Evolutionary conservation across 1,140 invertebrate species (phyloP), one percentile per base, ranked within the genome.

Genomic region (Rhopalosiphum maidis): DNA sequence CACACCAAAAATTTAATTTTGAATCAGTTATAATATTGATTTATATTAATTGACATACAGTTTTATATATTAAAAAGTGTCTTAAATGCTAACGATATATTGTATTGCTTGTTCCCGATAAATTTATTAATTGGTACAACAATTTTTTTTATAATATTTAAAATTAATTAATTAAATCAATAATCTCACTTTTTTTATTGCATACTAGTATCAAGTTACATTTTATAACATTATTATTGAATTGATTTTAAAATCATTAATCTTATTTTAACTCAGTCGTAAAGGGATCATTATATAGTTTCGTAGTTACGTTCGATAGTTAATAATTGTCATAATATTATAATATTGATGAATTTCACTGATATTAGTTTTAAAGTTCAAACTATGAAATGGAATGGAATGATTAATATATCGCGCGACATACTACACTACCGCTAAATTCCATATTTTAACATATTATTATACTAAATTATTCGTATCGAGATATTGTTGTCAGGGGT

Each of bases 1-100:
- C 37, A 83, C 23, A 86, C 22, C 25, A 86, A 86, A 55, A 41
- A 55, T 41, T 41, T 55, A 55, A 55, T 90, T 90, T 90, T 23
- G 23, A 30, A 90, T 90, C 35, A 55, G 37, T 89, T 89, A 54
- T 55, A 7, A 11, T 55, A 55, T 89, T 89, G n/a, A 89, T 89
- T 60, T 55, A 41, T 41, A 90, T 90, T 90, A 55, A 90, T 90
- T 41, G 51, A 41, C 8, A 25, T 30, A 8, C 23, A 22, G 35
- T 55, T 90, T 54, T 90, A 55, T 90, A 35, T 3, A 51, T 35
- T 41, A 85, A 85, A 41, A 41, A 43, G 21, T 41, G 21, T 25
- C 22, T 41, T 85, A 5, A 37, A 22, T 35, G 35, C 11, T 7
- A 37, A 82, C 2, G n/a, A 82, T 82, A 35, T 37, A 35, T 37